Evolutionary conservation across 2,113 vertebrate species (phyloP).

Genomic region (Poeciliopsis occidentalis): DNA sequence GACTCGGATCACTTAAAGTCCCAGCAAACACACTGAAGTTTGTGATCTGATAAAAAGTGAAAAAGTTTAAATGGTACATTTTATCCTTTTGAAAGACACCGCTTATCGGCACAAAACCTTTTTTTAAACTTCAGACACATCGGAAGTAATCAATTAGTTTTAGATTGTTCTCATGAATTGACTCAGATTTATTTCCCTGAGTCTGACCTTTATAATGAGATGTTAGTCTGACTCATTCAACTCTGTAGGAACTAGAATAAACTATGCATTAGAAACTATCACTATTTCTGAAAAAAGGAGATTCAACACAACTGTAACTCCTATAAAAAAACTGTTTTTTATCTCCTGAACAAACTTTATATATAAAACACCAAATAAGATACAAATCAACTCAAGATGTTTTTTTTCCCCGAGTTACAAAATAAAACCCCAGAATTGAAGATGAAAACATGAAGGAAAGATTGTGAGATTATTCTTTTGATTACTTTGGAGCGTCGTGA

Average conservation of each 20-base stretch:
- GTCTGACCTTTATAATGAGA: neutral
- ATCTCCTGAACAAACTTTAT: neutral
- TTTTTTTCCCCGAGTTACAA: slow-evolving; percentile 2
- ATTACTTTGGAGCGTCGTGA: slow-evolving; percentile 16
- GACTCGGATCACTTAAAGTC: too few species aligned
- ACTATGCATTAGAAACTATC: neutral
- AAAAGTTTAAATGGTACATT: too few species aligned
- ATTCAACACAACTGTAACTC: neutral
- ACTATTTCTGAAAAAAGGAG: neutral
- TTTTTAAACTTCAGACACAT: too few species aligned
- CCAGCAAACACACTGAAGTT: too few species aligned
- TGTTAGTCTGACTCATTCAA: neutral
- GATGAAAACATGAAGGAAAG: slow-evolving; percentile 48
- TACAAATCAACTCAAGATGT: slow-evolving; percentile 20
- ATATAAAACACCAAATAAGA: slow-evolving; percentile 18
- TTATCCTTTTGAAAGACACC: too few species aligned
- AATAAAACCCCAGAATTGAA: slow-evolving; percentile 49
- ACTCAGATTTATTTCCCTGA: neutral
- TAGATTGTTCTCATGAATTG: neutral
- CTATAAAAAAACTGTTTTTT: neutral
- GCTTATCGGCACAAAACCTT: too few species aligned
- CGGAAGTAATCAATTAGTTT: neutral
- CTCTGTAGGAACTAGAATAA: neutral
- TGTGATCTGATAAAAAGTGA: too few species aligned
- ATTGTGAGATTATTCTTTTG: slow-evolving; percentile 36